Base-by-base conservation (phyloP, 1,140 invertebrate genomes). In the Drosophila rufa region DNA sequence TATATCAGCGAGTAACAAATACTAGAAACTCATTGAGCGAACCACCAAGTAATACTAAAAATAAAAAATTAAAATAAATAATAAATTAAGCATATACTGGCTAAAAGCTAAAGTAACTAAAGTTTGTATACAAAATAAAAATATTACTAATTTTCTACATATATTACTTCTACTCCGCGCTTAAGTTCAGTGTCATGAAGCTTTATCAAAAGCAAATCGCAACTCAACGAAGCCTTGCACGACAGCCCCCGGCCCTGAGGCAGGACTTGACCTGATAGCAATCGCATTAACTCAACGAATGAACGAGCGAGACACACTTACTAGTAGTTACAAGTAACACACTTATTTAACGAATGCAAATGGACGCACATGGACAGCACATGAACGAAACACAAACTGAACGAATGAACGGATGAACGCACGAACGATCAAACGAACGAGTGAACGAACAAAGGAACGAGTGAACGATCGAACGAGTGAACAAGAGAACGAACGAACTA, bases 241-340 rank as follows among this genome's bases (percentile, higher is more conserved):
- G 27, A 46, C 12, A 22, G 19, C 19, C 19, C 19, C 19, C 19
- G 19, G 19, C 19, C 19, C 19, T 22, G 19, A 22, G 19, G 19
- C 19, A 22, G 19, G 19, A 22, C 19, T 22, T 7, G 57, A 69
- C 45, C 17, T 56, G 43, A 66, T 61, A 22, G 56, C 43, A 45
- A 66, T 33, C 17, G 25, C 46, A 45, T 22, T 43, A 70, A 78
- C 43, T 50, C 25, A 74, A 77, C 66, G 76, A 79, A 79, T 73
- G 45, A 33, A 71, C 36, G 22, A 71, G 19, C 53, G 51, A 71
- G 51, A 56, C 50, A 71, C 66, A 71, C 33, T 71, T 71, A 60
- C 47, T 45, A 57, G 12, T 38, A 73, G 38, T 67, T 12, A 55
- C 62, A 60, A 64, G 64, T 51, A 46, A 51, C 42, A 77, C 56